Evolutionary conservation across 2,888 invertebrate species (phyloP).

Genomic region (Caenorhabditis becei): DNA sequence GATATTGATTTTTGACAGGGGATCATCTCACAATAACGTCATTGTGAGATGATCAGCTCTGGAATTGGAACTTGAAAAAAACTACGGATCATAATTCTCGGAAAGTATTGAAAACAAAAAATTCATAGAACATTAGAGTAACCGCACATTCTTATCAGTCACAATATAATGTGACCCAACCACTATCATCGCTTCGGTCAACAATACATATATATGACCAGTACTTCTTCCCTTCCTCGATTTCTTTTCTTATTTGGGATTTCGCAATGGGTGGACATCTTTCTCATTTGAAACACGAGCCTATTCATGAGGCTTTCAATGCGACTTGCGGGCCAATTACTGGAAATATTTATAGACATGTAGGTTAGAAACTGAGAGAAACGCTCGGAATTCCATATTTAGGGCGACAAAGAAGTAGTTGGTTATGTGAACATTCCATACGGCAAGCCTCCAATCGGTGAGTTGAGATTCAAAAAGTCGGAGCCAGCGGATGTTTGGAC

Average conservation of each 20-base stretch:
- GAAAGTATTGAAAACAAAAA: too few species aligned
- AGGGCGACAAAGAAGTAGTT: slow-evolving; percentile 35
- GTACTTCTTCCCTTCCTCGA: neutral
- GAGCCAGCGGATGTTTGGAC: slow-evolving; percentile 4
- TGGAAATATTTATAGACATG: slow-evolving; percentile 39
- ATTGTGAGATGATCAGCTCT: too few species aligned
- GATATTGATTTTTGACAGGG: too few species aligned
- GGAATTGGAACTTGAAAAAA: too few species aligned
- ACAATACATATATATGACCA: neutral
- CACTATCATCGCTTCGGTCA: neutral
- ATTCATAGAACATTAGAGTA: too few species aligned
- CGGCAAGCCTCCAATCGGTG: slow-evolving; percentile 32
- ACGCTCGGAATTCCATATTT: neutral
- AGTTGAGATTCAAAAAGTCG: neutral
- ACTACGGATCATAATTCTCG: too few species aligned
- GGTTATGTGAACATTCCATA: slow-evolving; percentile 39
- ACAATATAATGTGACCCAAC: too few species aligned
- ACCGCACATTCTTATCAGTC: too few species aligned
- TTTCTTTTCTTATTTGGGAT: too few species aligned
- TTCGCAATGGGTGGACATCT: slow-evolving; percentile 43
- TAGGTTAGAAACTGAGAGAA: neutral
- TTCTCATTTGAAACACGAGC: slow-evolving; percentile 36
- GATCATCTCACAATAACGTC: too few species aligned
- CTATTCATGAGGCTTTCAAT: slow-evolving; percentile 10
- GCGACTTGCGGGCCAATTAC: slow-evolving; percentile 36